Evolutionary conservation across 2,888 invertebrate genomes (phyloP), one percentile per base, ranked within the genome.

Genomic region (Ennomos fuscantarius): DNA sequence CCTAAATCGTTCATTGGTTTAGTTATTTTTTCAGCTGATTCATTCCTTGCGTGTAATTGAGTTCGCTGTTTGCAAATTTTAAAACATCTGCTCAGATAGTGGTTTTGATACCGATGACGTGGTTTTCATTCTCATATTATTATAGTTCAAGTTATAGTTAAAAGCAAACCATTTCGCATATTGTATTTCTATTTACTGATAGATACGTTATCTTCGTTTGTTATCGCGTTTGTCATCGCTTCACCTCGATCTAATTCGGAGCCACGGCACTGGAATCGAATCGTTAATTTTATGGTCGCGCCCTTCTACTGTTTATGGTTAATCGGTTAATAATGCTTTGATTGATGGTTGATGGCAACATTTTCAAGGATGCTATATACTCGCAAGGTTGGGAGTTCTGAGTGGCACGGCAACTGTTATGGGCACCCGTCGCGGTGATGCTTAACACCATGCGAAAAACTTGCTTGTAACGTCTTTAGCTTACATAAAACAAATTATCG

Each of bases 221-320:
- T 81, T 83, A 85, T 84, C 84, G 72, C 72, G 66, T 74, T 81
- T 79, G 80, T 82, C 82, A 84, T 83, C 81, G 74, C 58, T 78
- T 82, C 82, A 79, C 83, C 84, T 82, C 84, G 82, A 81, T 85
- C 84, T 79, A 83, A 81, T 85, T 86, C 69, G 68, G 76, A 73
- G 76, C 74, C 76, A 73, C 36, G 40, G 8, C 46, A 51, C 55
- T 63, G 47, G 44, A 60, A 57, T 53, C 50, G 36, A 48, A 63
- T 55, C 42, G 37, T 35, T 43, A 33, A 33, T 34, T 47, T 43
- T 37, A 52, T 53, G 31, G 36, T 24, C 12, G 34, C 41, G 53
- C 45, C 58, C 58, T 58, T 58, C 48, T 31, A 24, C n/a, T 33
- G 32, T 50, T 56, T 50, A 56, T 50, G 55, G 50, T 32, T 43